Percentiles rank a stretch among this genome's conserved stretches.
These are phyloP conservation scores for Eupithecia abbreviata DNA, from an alignment of 2,888 invertebrate species.

Conservation along the genomic window DNA sequence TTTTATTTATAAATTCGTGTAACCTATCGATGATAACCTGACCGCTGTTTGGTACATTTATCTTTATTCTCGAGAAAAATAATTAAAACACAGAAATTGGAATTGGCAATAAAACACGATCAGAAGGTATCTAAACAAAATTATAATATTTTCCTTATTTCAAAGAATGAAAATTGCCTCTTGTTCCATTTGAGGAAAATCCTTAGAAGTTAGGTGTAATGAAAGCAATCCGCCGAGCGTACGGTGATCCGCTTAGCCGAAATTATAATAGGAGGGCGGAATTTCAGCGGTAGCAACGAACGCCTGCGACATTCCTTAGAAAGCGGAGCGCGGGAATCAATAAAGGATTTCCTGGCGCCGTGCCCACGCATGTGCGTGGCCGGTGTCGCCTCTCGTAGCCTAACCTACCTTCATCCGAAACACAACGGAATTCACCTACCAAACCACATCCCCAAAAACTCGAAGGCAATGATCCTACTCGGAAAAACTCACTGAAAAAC, in stretches of 20 bases:
- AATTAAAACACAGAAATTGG: background rate
- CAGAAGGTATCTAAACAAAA: constrained; percentile 9
- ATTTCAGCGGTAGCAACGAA: constrained; percentile 78
- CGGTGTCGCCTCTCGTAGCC: constrained; percentile 47
- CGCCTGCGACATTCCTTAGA: constrained; percentile 81
- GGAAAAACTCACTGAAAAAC: constrained; percentile 9
- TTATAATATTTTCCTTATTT: constrained; percentile 36
- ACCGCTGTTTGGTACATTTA: background rate
- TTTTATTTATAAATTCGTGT: constrained; percentile 13
- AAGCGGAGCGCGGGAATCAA: constrained; percentile 82
- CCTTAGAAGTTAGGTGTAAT: constrained; percentile 55
- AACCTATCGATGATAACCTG: background rate
- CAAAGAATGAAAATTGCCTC: constrained; percentile 43
- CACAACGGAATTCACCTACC: constrained; percentile 8
- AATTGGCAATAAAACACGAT: constrained; percentile 9
- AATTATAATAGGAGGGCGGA: constrained; percentile 70
- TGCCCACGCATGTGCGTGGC: constrained; percentile 83
- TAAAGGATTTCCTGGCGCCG: constrained; percentile 83
- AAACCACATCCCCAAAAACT: constrained; percentile 12
- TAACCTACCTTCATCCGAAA: constrained; percentile 42
- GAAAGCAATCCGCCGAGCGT: constrained; percentile 61
- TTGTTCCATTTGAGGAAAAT: constrained; percentile 48
- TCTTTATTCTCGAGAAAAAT: background rate
- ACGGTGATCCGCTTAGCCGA: constrained; percentile 69
- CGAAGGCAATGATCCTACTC: constrained; percentile 2